phyloP scores from a whole-genome alignment of 2,888 invertebrate genomes.

The Eubasilissa splendida region DNA sequence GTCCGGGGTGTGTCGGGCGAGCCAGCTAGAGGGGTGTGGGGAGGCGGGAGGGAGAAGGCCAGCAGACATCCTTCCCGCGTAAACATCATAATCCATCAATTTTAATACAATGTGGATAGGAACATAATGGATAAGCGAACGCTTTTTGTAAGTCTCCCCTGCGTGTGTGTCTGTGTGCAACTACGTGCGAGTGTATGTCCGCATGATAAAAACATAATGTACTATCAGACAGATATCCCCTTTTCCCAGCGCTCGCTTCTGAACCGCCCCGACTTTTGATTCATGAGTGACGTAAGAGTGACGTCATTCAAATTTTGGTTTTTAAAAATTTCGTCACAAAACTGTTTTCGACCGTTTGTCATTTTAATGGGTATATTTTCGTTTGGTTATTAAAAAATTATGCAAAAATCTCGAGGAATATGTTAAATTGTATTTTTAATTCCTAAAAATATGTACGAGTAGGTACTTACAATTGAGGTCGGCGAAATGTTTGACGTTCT shows the following conservation, averaged over 20 bases:
- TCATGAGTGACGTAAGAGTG: conserved; percentile 17
- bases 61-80: conserved; percentile 57
- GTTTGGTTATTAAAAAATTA: too few relatives aligned
- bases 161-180: background rate
- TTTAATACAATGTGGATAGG: conserved; percentile 58
- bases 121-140: conserved; percentile 55
- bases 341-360: too few relatives aligned
- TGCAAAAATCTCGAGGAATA: too few relatives aligned
- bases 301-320: conserved; percentile 16
- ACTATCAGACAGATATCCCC: conserved; percentile 1
- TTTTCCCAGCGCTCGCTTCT: background rate
- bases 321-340: background rate
- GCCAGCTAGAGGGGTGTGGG: background rate
- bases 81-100: conserved; percentile 59
- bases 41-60: conserved; percentile 37
- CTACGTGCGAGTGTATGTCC: background rate
- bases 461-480: too few relatives aligned
- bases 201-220: conserved; percentile 44
- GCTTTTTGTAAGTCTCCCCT: conserved; percentile 21
- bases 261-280: conserved; percentile 16
- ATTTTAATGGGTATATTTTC: too few relatives aligned
- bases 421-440: too few relatives aligned
- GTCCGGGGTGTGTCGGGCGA: background rate
- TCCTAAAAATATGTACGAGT: too few relatives aligned
- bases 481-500: too few relatives aligned